Evolutionary conservation across 1,140 invertebrate species (phyloP).

Genomic region (Meloidogyne hapla): DNA sequence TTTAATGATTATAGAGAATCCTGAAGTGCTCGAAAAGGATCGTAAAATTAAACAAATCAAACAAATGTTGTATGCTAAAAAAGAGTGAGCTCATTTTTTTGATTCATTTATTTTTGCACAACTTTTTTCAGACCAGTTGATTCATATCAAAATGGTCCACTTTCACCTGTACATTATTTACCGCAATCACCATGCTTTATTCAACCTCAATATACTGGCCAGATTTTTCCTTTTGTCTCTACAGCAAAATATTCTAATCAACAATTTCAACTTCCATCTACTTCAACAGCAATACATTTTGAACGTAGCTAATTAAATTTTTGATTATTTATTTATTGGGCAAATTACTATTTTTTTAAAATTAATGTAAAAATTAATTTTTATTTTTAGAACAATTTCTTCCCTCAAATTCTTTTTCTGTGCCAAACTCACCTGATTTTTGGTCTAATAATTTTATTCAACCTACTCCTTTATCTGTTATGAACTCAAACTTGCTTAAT

Average conservation of each 20-base stretch:
- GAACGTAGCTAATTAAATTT: neutral
- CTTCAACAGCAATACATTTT: neutral
- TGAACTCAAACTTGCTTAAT: neutral
- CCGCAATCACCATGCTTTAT: conserved; percentile 19
- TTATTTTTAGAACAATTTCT: conserved; percentile 2
- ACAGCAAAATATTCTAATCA: neutral
- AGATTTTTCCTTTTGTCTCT: neutral
- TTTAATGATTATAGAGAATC: conserved; percentile 39
- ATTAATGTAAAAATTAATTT: neutral
- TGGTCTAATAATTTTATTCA: neutral
- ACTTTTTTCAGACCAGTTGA: conserved; percentile 12
- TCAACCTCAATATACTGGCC: neutral
- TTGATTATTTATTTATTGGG: neutral
- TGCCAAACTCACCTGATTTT: conserved; percentile 1
- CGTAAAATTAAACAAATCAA: conserved; percentile 43
- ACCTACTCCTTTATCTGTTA: neutral
- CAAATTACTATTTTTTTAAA: neutral
- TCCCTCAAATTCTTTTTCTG: neutral
- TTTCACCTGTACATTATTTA: conserved; percentile 6
- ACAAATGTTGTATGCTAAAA: conserved; percentile 17
- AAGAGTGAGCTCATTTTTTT: neutral
- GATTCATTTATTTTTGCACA: neutral
- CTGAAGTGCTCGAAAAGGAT: conserved; percentile 32
- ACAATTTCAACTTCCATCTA: neutral
- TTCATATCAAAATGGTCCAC: conserved; percentile 6